These are phyloP conservation scores for Cremastobaeus sp. DNA, from an alignment of 2,888 invertebrate genomes.

Conservation along the genomic window DNA sequence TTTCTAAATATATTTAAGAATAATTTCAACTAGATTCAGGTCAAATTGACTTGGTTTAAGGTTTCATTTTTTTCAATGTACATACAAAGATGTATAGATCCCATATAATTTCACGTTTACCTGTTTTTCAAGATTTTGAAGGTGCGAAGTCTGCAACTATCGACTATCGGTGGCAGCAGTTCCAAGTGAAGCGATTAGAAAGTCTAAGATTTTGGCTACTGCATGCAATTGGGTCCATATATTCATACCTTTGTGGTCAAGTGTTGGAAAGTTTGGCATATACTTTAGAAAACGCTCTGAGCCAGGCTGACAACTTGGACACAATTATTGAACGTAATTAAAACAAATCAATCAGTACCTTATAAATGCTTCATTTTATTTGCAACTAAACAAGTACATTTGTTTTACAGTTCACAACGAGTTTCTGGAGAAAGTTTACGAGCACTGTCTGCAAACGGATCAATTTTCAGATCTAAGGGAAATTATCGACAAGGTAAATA, in stretches of 20 bases:
- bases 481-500: slow-evolving; percentile 74
- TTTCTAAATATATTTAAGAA: too few species aligned
- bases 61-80: too few species aligned
- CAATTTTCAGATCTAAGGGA: slow-evolving; percentile 71
- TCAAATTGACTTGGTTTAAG: too few species aligned
- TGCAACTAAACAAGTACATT: not conserved
- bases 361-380: not conserved
- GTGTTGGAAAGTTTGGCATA: slow-evolving; percentile 78
- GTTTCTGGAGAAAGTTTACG: slow-evolving; percentile 73
- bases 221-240: slow-evolving; percentile 80
- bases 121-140: slow-evolving; percentile 68
- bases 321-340: slow-evolving; percentile 70
- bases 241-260: slow-evolving; percentile 80
- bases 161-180: slow-evolving; percentile 69
- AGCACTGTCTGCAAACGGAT: slow-evolving; percentile 74
- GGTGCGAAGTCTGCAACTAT: slow-evolving; percentile 63
- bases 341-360: not conserved
- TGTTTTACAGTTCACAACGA: slow-evolving; percentile 72
- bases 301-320: slow-evolving; percentile 72
- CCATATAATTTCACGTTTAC: not conserved
- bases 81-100: too few species aligned
- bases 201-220: slow-evolving; percentile 80
- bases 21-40: too few species aligned
- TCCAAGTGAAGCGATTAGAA: slow-evolving; percentile 78
- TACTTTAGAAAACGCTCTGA: slow-evolving; percentile 70